phyloP scores from a whole-genome alignment of 2,797 vertebrate genomes.

The Babyrousa celebensis region DNA sequence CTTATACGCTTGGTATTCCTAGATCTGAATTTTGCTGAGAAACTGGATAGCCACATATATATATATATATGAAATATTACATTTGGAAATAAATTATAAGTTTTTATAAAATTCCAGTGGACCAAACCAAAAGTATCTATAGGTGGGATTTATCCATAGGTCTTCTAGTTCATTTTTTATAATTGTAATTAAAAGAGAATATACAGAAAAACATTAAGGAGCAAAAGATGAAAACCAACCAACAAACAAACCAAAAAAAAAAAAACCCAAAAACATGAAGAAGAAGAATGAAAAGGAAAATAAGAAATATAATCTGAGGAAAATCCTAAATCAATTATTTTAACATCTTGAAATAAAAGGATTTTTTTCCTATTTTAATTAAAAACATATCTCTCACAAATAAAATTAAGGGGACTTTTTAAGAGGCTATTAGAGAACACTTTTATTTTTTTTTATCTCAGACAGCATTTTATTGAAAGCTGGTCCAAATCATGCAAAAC shows the following conservation, averaged over 20 bases:
- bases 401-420: conserved; percentile 9
- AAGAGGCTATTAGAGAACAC: not conserved
- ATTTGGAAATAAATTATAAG: not conserved
- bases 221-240: not conserved
- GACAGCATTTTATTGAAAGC: not conserved
- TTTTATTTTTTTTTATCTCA: not conserved
- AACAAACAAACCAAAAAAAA: too few relatives aligned
- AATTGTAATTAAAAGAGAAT: not conserved
- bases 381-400: not conserved
- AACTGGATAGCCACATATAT: not conserved
- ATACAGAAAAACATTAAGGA: not conserved
- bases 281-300: not conserved
- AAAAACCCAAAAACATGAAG: not conserved
- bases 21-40: conserved; percentile 17
- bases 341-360: not conserved
- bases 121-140: not conserved
- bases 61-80: not conserved
- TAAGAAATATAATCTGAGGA: not conserved
- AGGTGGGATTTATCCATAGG: not conserved
- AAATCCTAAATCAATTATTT: not conserved
- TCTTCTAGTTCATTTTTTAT: not conserved
- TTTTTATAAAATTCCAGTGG: not conserved
- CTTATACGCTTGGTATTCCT: not conserved
- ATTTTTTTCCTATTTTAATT: not conserved
- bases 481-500: not conserved